Percentiles rank a stretch among this genome's conserved stretches.
Evolutionary conservation across 2,113 vertebrate species (phyloP).

Genomic region (Macroglossus sobrinus): DNA sequence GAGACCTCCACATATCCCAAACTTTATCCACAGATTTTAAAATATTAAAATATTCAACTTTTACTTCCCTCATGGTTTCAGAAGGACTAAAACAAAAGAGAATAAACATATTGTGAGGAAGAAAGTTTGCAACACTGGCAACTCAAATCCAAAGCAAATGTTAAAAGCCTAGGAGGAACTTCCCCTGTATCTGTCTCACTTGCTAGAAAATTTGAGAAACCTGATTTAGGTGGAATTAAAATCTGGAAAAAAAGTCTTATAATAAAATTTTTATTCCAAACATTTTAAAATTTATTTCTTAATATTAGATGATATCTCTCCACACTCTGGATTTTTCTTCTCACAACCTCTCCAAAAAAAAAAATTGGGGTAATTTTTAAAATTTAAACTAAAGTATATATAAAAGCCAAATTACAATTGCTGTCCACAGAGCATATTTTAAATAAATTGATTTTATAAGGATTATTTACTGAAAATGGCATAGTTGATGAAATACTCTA

Average conservation of each 20-base stretch:
- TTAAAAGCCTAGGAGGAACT: background rate
- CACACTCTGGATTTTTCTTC: background rate
- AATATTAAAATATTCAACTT: conserved; percentile 43
- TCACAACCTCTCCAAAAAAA: background rate
- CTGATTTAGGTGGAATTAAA: background rate
- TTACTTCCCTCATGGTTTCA: background rate
- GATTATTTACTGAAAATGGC: background rate
- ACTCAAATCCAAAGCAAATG: conserved; percentile 15
- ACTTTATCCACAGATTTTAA: conserved; percentile 20
- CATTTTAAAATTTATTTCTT: background rate
- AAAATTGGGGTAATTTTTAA: conserved; percentile 13
- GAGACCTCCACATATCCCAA: background rate
- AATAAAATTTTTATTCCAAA: background rate
- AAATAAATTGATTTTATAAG: background rate
- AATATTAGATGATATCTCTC: background rate
- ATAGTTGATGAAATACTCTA: background rate
- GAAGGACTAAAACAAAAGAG: background rate
- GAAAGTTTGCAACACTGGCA: background rate
- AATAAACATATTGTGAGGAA: conserved; percentile 1
- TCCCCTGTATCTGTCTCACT: background rate
- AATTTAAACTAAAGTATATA: background rate
- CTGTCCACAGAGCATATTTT: background rate
- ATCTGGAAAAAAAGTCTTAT: background rate
- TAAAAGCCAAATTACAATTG: background rate
- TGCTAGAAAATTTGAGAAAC: background rate